Conservation (phyloP, 2,113 vertebrate species). For the Sphaerodactylus townsendi region DNA sequence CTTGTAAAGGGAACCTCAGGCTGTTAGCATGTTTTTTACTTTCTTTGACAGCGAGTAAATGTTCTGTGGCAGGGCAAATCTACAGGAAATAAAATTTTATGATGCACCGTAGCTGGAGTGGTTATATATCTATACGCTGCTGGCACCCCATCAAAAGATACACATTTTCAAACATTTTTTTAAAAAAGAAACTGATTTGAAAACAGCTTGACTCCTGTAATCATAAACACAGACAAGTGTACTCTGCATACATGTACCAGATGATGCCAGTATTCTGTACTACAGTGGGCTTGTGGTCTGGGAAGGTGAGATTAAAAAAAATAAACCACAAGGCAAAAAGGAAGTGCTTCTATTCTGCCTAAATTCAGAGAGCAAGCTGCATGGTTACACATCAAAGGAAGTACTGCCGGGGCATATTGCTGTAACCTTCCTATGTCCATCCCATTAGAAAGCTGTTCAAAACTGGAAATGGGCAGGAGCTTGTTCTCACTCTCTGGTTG, state of each 20-base stretch:
- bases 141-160: slow-evolving; percentile 60
- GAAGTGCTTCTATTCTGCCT: slow-evolving; percentile 1
- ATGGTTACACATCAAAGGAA: slow-evolving; percentile 17
- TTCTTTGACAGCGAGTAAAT: slow-evolving; percentile 68
- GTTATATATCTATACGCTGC: slow-evolving; percentile 55
- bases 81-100: slow-evolving; percentile 69
- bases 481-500: neutral
- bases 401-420: neutral
- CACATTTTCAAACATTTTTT: slow-evolving; percentile 24
- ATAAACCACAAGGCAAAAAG: slow-evolving; percentile 24
- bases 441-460: neutral
- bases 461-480: neutral
- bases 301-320: slow-evolving; percentile 20
- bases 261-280: slow-evolving; percentile 40
- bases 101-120: slow-evolving; percentile 44
- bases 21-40: slow-evolving; percentile 60
- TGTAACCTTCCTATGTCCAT: slow-evolving; percentile 4
- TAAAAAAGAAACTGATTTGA: slow-evolving; percentile 44
- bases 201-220: slow-evolving; percentile 63
- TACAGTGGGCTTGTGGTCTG: neutral
- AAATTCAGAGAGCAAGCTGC: slow-evolving; percentile 18
- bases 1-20: slow-evolving; percentile 41
- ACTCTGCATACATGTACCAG: neutral
- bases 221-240: slow-evolving; percentile 52
- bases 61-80: slow-evolving; percentile 70